Conservation (phyloP, 2,888 invertebrate genomes). For the Apamea anceps region DNA sequence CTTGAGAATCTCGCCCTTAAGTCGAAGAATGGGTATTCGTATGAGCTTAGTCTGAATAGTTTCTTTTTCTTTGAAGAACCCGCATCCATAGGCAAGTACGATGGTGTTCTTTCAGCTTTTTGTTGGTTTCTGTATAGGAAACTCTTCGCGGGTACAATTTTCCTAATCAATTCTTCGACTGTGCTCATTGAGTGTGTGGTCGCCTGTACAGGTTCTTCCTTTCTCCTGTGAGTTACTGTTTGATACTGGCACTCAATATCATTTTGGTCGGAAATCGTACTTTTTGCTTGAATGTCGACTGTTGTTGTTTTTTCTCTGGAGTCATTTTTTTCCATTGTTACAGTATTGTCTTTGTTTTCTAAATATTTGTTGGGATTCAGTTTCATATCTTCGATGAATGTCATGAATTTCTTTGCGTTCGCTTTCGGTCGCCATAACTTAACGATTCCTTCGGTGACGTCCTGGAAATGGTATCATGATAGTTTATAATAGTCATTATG, state of each 20-base stretch:
- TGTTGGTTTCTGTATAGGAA: constrained; percentile 85
- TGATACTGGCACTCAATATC: constrained; percentile 82
- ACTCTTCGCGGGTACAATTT: constrained; percentile 85
- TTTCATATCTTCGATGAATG: constrained; percentile 81
- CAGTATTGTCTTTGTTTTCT: constrained; percentile 44
- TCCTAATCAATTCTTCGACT: constrained; percentile 84
- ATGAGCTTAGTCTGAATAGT: constrained; percentile 83
- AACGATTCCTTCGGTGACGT: constrained; percentile 83
- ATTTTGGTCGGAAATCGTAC: constrained; percentile 13
- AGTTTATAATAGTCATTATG: neutral
- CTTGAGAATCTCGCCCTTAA: constrained; percentile 79
- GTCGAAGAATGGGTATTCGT: constrained; percentile 85
- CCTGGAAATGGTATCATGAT: constrained; percentile 71
- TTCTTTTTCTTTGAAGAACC: constrained; percentile 78
- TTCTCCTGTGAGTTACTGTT: constrained; percentile 74
- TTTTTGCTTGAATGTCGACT: constrained; percentile 48
- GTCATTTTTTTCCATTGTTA: constrained; percentile 32
- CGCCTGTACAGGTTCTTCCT: constrained; percentile 59
- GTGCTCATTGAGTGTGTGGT: constrained; percentile 66
- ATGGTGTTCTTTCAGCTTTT: constrained; percentile 77
- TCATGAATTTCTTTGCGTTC: constrained; percentile 81
- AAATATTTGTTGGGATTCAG: constrained; percentile 79
- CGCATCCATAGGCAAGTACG: constrained; percentile 86
- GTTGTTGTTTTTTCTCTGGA: constrained; percentile 62
- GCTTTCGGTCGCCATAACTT: constrained; percentile 84